Percentiles rank a stretch among this genome's conserved stretches.
Conservation (phyloP, 2,113 vertebrate species). For the Ovis canadensis region DNA sequence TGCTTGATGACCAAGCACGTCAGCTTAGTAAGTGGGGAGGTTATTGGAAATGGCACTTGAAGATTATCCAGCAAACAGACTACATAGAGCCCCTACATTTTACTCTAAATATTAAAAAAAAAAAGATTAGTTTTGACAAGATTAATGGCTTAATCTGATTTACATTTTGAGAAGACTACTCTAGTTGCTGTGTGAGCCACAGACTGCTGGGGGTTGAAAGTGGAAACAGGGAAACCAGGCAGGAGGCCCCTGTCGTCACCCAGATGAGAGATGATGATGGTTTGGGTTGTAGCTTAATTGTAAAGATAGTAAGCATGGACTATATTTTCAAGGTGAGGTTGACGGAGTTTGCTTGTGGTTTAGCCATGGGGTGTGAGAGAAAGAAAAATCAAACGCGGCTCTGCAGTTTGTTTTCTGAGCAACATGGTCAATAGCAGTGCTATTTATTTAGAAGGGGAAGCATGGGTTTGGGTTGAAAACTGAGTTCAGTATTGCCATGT, state of each 20-base stretch:
- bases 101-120: not conserved
- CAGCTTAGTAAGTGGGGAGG: not conserved
- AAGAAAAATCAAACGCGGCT: not conserved
- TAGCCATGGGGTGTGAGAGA: not conserved
- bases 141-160: not conserved
- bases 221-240: not conserved
- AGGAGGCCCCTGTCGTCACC: rapidly evolving
- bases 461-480: not conserved
- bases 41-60: not conserved
- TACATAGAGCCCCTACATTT: not conserved
- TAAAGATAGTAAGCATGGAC: not conserved
- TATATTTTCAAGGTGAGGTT: not conserved
- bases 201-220: not conserved
- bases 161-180: not conserved
- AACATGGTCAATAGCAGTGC: not conserved
- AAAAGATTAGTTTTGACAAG: not conserved
- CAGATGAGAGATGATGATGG: not conserved
- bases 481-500: not conserved
- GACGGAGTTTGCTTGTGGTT: not conserved
- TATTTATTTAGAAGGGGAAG: not conserved
- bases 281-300: not conserved
- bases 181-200: not conserved
- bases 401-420: not conserved
- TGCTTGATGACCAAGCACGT: not conserved
- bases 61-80: not conserved